Base-by-base conservation (phyloP, 2,888 invertebrate genomes). In the Lydus trimaculatus region DNA sequence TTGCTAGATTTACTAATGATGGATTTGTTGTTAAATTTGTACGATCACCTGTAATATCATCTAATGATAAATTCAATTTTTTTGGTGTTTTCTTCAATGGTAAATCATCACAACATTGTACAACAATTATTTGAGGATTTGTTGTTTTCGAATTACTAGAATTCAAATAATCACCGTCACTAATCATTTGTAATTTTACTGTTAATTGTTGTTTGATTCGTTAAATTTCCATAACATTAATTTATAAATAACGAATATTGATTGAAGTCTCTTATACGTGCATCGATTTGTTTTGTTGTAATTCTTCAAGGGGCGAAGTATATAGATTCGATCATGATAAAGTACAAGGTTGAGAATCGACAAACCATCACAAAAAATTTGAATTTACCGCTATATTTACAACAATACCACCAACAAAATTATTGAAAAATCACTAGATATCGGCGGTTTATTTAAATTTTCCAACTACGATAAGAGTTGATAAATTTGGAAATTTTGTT, bases 71-170 rank as follows among this genome's bases (percentile, higher is more conserved):
- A 86, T 67, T 87, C 85, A 79, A 87, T 87, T 67, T 86, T 78
- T 67, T 85, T 85, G 64, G 78, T 83, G 7, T 78, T 80, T n/a
- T 81, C 81, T 73, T 79, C 75, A 81, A 77, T 73, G 75, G 84
- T 66, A 82, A 80, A 69, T 25, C 80, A 64, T 81, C 79, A 62
- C 82, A 79, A 76, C 88, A 87, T 81, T 88, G 81, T 9, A 89
- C 84, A 4, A 90, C 87, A 0, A 90, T 89, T 65, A 90, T 87
- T 78, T 89, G 89, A 0, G 89, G 89, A 80, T 89, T 89, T 62
- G 89, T 89, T 0, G 88, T 87, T 85, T 88, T 88, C 15, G 89
- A 70, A 65, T 76, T 78, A 8, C 71, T 48, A 72, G 75, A 7
- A 73, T 74, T 67, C 5, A 67, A 36, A 31, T 39, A 67, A 65